Conservation (phyloP, 2,797 vertebrate genomes). For the Hafferia zeledoni region DNA sequence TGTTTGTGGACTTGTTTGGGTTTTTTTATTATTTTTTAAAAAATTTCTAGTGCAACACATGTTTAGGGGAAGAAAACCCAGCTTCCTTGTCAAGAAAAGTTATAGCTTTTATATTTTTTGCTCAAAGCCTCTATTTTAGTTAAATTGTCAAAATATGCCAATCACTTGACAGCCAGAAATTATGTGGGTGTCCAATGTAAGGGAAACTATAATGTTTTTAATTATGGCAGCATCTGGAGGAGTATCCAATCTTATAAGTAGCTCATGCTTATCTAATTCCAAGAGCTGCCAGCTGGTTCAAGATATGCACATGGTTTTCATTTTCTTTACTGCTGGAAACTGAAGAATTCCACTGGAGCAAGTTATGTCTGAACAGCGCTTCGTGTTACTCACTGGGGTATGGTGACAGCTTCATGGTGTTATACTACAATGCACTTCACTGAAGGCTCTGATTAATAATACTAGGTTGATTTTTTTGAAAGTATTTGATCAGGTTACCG, state of each 20-base stretch:
- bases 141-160: conserved; percentile 55
- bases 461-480: not conserved
- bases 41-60: not conserved
- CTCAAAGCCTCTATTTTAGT: conserved; percentile 22
- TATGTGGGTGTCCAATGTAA: not conserved
- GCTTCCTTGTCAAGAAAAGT: conserved; percentile 20
- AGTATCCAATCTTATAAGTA: not conserved
- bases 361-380: not conserved
- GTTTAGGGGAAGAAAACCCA: not conserved
- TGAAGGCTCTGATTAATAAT: not conserved
- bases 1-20: not conserved
- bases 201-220: not conserved
- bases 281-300: not conserved
- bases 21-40: too few species aligned
- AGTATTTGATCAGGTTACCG: not conserved
- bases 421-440: not conserved
- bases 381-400: not conserved
- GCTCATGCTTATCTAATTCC: not conserved
- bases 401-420: not conserved
- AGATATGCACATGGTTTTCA: not conserved
- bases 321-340: conserved; percentile 7
- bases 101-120: not conserved
- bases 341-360: not conserved
- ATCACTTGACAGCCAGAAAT: conserved; percentile 38
- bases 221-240: conserved; percentile 31